Evolutionary conservation across 1,140 invertebrate genomes (phyloP).

Genomic region (Megalopta genalis): DNA sequence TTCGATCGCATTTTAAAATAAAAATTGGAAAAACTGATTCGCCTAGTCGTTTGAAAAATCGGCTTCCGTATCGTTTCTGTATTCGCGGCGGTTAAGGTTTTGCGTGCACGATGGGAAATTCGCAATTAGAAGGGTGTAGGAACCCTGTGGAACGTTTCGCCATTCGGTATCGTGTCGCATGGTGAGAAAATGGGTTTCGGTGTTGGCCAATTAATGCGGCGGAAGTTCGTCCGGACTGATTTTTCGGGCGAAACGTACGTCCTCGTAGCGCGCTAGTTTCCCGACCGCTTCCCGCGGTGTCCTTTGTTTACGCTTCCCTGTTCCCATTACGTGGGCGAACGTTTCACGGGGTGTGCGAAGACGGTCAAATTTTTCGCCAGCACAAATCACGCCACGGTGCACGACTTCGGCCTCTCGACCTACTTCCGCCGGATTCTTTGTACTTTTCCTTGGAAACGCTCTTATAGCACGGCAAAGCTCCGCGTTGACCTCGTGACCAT

Average conservation of each 20-base stretch:
- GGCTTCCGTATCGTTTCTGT: no score
- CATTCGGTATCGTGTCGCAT: no score
- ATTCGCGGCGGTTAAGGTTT: no score
- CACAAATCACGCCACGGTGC: neutral
- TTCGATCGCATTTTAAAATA: no score
- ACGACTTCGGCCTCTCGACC: neutral
- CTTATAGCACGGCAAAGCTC: no score
- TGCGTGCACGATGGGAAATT: no score
- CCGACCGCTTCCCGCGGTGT: neutral
- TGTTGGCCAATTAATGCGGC: constrained; percentile 2
- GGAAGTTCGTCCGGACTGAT: constrained; percentile 16
- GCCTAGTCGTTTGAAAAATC: no score
- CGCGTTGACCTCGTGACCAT: neutral
- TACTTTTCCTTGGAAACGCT: neutral
- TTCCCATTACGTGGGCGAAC: no score
- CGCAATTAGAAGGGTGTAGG: no score
- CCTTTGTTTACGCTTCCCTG: constrained; percentile 4
- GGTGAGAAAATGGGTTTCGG: neutral
- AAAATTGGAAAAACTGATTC: no score
- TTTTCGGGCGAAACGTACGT: neutral
- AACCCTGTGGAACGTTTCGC: no score
- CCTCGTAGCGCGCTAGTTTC: no score
- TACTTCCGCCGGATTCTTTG: constrained; percentile 1
- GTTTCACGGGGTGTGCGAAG: neutral
- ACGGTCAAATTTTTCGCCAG: neutral